These are phyloP conservation scores for Phalacrocorax brasilianus DNA, from an alignment of 2,113 vertebrate genomes.

Conservation along the genomic window DNA sequence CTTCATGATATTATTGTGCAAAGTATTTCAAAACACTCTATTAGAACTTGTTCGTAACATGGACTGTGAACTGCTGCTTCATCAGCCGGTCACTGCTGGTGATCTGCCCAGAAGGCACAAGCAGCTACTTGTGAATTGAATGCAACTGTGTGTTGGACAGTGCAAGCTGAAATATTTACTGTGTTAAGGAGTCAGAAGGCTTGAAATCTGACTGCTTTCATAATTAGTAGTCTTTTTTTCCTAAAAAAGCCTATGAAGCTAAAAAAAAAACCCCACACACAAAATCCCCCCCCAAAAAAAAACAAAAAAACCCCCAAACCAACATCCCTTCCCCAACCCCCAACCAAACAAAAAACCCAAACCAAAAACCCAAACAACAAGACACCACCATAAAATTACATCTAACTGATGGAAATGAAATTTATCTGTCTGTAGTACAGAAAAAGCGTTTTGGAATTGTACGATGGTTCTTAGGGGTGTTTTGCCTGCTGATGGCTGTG, in stretches of 20 bases:
- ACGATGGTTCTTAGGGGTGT: background rate
- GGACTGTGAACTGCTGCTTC: background rate
- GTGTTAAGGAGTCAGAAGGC: background rate
- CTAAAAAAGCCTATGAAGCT: background rate
- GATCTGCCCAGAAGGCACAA: background rate
- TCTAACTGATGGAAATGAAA: background rate
- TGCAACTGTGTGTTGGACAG: background rate
- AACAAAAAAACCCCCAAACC: too few species aligned
- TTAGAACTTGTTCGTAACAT: background rate
- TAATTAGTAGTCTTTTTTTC: background rate
- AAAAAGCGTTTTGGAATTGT: background rate
- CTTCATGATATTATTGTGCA: background rate
- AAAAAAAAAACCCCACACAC: too few species aligned
- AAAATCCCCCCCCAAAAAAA: too few species aligned
- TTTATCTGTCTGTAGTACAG: background rate
- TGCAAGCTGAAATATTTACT: background rate
- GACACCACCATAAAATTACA: rapidly evolving
- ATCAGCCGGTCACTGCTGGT: background rate
- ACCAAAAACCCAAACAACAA: background rate
- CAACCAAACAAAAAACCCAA: too few species aligned
- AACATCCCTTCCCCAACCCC: too few species aligned
- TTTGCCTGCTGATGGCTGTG: background rate
- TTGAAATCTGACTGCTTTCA: background rate
- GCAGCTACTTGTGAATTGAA: background rate
- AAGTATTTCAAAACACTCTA: background rate